Base-by-base conservation (phyloP, 2,888 invertebrate genomes). In the Sericinus montela region DNA sequence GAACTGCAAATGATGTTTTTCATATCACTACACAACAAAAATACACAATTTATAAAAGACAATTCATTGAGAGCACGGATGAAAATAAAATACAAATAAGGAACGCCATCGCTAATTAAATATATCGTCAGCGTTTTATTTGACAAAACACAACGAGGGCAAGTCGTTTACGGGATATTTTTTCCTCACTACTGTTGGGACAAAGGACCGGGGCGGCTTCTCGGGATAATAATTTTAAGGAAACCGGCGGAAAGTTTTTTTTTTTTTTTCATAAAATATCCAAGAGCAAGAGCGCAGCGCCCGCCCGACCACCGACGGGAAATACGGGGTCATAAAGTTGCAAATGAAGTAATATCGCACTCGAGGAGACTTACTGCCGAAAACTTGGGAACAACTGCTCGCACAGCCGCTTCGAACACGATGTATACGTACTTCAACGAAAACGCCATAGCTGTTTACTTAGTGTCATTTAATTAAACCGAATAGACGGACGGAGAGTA, bases 271-370 rank as follows among this genome's bases (percentile, higher is more conserved):
- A 78, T 79, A 80, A 78, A 72, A 75, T 64, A 72, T 63, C 62
- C 59, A 60, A 62, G 59, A 56, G 55, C 37, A 47, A 56, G 52
- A 32, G 13, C 6, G n/a, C 19, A 29, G 29, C 11, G 11, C 32
- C 58, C 68, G 66, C 63, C 52, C 69, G 67, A 65, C 68, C 65
- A 68, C 69, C 63, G 65, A 68, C 70, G 69, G 74, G 74, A 77
- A 79, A 73, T 67, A 66, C 68, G 69, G 61, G 59, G 58, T 67
- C 72, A 78, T 83, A 85, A 85, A 84, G 76, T 84, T 85, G 84
- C 81, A 85, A 86, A 84, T 85, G 80, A 85, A 80, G 83, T 75
- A 84, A 80, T 84, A 80, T 73, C 69, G 70, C 59, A 56, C 68
- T 64, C 66, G 62, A 65, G 60, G 67, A 77, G 77, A 76, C 78